phyloP scores from a whole-genome alignment of 2,888 invertebrate species.

The Heliothis peltigera region DNA sequence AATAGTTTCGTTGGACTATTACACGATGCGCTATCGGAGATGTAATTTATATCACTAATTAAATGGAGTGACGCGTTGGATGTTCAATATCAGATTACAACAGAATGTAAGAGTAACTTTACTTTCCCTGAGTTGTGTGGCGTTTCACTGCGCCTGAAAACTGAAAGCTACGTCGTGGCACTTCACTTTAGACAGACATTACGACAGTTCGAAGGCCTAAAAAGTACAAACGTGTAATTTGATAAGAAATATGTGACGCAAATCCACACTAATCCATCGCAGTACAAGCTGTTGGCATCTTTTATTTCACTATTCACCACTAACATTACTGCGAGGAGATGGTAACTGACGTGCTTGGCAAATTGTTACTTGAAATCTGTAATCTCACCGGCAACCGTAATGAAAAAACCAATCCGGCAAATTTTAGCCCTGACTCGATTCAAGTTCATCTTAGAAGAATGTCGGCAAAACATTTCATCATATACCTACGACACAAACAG shows the following conservation, averaged over 20 bases:
- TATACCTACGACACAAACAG: background rate
- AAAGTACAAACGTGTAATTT: background rate
- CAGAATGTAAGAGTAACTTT: constrained; percentile 15
- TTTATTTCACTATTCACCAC: constrained; percentile 53
- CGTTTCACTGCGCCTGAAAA: constrained; percentile 12
- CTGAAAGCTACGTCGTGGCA: background rate
- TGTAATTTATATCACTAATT: constrained; percentile 56
- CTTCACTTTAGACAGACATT: background rate
- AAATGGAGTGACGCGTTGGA: constrained; percentile 30
- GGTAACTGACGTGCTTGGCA: constrained; percentile 53
- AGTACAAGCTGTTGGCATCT: constrained; percentile 37
- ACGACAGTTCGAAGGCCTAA: background rate
- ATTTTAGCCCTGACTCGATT: constrained; percentile 25
- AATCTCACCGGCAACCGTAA: constrained; percentile 35
- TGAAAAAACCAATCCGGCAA: constrained; percentile 28
- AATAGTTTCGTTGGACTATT: constrained; percentile 57
- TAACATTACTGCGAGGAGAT: constrained; percentile 46
- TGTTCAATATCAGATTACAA: constrained; percentile 46
- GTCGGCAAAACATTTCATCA: background rate
- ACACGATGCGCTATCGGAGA: constrained; percentile 50
- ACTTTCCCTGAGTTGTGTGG: constrained; percentile 32
- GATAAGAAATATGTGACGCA: background rate
- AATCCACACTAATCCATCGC: constrained; percentile 46
- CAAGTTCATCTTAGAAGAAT: constrained; percentile 1
- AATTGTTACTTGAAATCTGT: constrained; percentile 42